phyloP scores from a whole-genome alignment of 2,888 invertebrate genomes.

The Prosapia bicincta region DNA sequence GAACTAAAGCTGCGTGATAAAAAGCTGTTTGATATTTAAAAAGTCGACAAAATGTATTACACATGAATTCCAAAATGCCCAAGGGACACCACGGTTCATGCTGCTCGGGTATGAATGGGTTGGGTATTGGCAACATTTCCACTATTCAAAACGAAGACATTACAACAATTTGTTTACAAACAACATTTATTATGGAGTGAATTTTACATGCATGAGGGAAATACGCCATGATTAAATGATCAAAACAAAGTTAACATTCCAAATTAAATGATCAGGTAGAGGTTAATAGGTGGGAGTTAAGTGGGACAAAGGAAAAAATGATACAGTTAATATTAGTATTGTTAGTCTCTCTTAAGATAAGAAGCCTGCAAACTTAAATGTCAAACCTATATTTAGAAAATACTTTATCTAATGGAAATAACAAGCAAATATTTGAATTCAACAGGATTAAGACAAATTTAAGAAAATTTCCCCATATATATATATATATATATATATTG shows the following conservation, averaged over 20 bases:
- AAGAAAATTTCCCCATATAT: no score
- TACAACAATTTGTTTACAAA: slow-evolving; percentile 28
- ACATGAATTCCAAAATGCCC: slow-evolving; percentile 40
- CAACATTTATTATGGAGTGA: slow-evolving; percentile 17
- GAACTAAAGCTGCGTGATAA: background rate
- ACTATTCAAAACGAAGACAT: slow-evolving; percentile 33
- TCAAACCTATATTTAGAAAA: no score
- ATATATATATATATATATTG: no score
- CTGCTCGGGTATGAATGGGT: slow-evolving; percentile 83
- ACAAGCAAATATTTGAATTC: no score
- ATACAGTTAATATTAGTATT: background rate
- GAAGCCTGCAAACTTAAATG: background rate
- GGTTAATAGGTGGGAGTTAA: background rate
- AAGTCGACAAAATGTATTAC: slow-evolving; percentile 7
- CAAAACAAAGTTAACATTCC: slow-evolving; percentile 5
- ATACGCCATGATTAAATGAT: background rate
- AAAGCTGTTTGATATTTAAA: background rate
- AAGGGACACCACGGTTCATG: slow-evolving; percentile 88
- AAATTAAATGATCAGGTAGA: background rate
- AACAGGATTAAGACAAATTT: no score
- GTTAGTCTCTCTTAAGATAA: background rate
- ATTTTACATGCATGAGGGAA: background rate
- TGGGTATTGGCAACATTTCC: slow-evolving; percentile 66
- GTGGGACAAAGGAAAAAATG: background rate
- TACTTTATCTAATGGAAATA: no score